Percentiles rank a stretch among this genome's conserved stretches.
These are phyloP conservation scores for Heliothis subflexa DNA, from an alignment of 1,140 invertebrate species.

Conservation along the genomic window DNA sequence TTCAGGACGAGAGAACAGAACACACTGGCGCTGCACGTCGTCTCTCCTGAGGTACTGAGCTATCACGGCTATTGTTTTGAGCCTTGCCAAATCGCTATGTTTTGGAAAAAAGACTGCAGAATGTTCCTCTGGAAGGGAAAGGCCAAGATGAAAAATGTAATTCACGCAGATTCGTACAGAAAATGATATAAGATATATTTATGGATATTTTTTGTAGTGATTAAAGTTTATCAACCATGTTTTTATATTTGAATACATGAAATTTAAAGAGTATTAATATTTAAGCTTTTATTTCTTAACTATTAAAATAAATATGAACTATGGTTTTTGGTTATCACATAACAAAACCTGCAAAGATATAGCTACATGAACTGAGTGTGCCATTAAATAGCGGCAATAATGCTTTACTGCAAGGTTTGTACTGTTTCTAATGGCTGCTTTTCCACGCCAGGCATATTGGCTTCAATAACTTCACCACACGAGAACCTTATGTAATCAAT, in stretches of 20 bases:
- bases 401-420: conserved; percentile 87
- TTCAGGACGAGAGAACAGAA: conserved; percentile 79
- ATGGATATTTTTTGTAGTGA: conserved; percentile 23
- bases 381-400: conserved; percentile 38
- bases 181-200: conserved; percentile 45
- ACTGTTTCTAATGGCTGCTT: conserved; percentile 87
- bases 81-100: conserved; percentile 77
- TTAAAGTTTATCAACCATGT: conserved; percentile 42
- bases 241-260: conserved; percentile 36
- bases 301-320: conserved; percentile 52
- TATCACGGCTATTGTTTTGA: conserved; percentile 79
- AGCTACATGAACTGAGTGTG: conserved; percentile 26
- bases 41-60: conserved; percentile 74
- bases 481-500: conserved; percentile 95
- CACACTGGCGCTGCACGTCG: conserved; percentile 76
- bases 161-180: conserved; percentile 61
- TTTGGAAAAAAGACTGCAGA: conserved; percentile 90
- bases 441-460: conserved; percentile 74
- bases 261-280: conserved; percentile 40
- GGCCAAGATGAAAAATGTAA: conserved; percentile 65
- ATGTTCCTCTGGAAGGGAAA: conserved; percentile 89
- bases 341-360: conserved; percentile 22
- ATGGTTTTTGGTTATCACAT: conserved; percentile 41
- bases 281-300: conserved; percentile 49
- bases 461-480: conserved; percentile 89